Evolutionary conservation across 1,140 invertebrate species (phyloP), one percentile per base, ranked within the genome.

Genomic region (Aphaenogaster ashmeadi): DNA sequence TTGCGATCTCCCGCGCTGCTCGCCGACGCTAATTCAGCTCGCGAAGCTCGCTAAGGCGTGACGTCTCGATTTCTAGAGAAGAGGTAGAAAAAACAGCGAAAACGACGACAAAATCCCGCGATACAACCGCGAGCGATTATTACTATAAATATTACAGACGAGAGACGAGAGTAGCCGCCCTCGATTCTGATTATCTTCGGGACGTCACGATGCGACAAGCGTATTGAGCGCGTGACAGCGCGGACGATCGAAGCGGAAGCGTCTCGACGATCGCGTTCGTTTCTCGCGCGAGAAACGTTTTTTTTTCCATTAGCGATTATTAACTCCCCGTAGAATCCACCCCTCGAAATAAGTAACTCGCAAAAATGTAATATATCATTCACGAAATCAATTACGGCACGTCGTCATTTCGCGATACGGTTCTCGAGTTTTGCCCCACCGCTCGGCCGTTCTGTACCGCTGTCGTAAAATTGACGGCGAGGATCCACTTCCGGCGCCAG

Each of bases 21-120:
- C 44, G 27, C 75, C 81, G 87, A 50, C 81, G 88, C 83, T 71
- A 71, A 62, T 21, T 58, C 58, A 67, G 44, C 88, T 92, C 91
- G 91, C 67, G 47, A 69, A 60, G 36, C 60, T 60, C 71, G 81
- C 72, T 41, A 64, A 47, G 9, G 27, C 47, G 47, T 58, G 54
- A 52, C 86, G 44, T 84, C 86, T 83, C 93, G 92, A 93, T 94
- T 91, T 90, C 69, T 93, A 94, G 93, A 94, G 93, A 94, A 93
- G 93, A 94, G 94, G 93, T 94, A 94, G 94, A 94, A 94, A 94
- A 94, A 94, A 94, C 93, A 94, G 94, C 94, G 93, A 94, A 94
- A 94, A 94, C 92, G 93, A 94, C 94, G 94, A 94, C 91, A 93
- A 94, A 94, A 92, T 88, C 64, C 83, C 88, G 72, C 85, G 84